Evolutionary conservation across 2,797 vertebrate genomes (phyloP), one percentile per base, ranked within the genome.

Genomic region (Pterois miles): DNA sequence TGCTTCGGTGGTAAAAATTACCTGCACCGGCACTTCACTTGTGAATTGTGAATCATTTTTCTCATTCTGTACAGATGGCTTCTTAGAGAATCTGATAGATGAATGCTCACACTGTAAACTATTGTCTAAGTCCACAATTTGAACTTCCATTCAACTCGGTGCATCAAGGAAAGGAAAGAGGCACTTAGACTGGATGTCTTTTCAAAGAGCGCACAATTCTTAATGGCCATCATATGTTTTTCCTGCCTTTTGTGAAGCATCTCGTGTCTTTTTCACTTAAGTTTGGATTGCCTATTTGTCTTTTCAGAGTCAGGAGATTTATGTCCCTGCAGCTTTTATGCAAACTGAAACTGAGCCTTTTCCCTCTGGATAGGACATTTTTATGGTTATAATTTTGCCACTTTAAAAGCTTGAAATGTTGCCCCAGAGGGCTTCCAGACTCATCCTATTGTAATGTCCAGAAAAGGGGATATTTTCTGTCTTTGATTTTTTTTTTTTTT

Each of bases 311-410:
- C 71, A 59, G 85, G 84, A 85, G 96, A 96, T 97, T 98, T 96
- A 95, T 96, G 96, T 95, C 93, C 93, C 34, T 93, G 94, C 93
- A 95, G 96, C 96, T 97, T 97, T 98, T 97, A 97, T 97, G 97
- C 96, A 98, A 97, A 97, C 94, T 94, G 95, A 97, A 97, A 96
- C 96, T 93, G 93, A 93, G 95, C 94, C 95, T 96, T 97, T 94
- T 59, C 31, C 94, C 92, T 94, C 93, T 95, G 95, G 96, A 97
- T 96, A 97, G 95, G 93, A 95, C 95, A 95, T 96, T 96, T 96
- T 96, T 97, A 96, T 96, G 95, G 94, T 96, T 96, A 95, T 96
- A 96, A 97, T 97, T 97, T 96, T 94, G 72, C 94, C 94, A 94
- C 96, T 96, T 96, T 96, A 95, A 96, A 96, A 95, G 94, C 84